Evolutionary conservation across 1,140 invertebrate genomes (phyloP).

Genomic region (Hermatobates lingyangjiaoensis): DNA sequence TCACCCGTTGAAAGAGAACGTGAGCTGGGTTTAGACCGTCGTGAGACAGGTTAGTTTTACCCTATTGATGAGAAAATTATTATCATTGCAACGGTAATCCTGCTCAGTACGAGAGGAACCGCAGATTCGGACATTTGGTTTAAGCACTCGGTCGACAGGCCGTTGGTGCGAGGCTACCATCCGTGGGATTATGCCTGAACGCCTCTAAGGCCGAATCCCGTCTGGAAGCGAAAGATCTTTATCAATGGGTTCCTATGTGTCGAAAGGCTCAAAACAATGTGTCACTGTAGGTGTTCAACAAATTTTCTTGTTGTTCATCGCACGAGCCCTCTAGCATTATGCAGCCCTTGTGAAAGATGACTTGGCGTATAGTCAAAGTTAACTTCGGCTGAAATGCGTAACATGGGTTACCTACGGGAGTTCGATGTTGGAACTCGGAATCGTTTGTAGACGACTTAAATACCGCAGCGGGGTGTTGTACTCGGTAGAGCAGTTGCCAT

Average conservation of each 20-base stretch:
- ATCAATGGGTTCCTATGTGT: slow-evolving; percentile 29
- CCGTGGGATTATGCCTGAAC: slow-evolving; percentile 65
- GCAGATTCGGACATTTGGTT: slow-evolving; percentile 64
- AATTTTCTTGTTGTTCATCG: not conserved
- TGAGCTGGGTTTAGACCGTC: slow-evolving; percentile 65
- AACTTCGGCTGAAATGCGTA: no score
- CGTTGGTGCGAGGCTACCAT: slow-evolving; percentile 61
- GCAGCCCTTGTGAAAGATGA: no score
- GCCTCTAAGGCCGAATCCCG: slow-evolving; percentile 59
- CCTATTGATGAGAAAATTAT: slow-evolving; percentile 29
- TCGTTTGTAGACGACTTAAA: no score
- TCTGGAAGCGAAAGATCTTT: slow-evolving; percentile 34
- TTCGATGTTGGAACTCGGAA: no score
- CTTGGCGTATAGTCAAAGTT: no score
- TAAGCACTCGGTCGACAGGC: slow-evolving; percentile 38
- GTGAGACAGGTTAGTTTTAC: slow-evolving; percentile 66
- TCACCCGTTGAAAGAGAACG: slow-evolving; percentile 47
- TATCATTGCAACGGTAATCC: slow-evolving; percentile 38
- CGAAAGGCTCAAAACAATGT: slow-evolving; percentile 33
- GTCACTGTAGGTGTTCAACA: slow-evolving; percentile 10
- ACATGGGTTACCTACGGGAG: no score
- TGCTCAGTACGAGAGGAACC: slow-evolving; percentile 55
- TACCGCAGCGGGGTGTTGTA: no score
- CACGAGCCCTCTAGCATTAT: no score
- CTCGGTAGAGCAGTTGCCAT: no score